Evolutionary conservation across 64 coral and sea anemone genomes (phyloP), one percentile per base, ranked within the genome.

Genomic region (Cladopsammia gracilis): DNA sequence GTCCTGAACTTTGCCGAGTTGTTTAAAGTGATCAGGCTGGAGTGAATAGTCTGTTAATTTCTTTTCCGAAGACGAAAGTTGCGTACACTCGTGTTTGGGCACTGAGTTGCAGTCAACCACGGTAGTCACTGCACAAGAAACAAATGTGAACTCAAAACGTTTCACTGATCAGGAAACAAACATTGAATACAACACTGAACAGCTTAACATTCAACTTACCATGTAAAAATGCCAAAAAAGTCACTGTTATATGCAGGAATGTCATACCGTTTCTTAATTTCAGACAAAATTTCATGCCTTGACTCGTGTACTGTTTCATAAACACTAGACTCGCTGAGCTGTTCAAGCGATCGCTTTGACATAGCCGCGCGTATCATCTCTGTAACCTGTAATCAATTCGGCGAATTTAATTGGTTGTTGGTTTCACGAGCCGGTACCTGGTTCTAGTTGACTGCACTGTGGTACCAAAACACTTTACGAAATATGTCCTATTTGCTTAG

Each of bases 11-110:
- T 77, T 70, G 1, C 96, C 96, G 24, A 97, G 92, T 47, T 97
- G 90, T 78, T 61, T 75, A 77, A 97, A 97, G 42, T 97, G 96
- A 68, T 97, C 92, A 8, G 88, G 82, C 59, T 94, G 91, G 16
- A 97, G 62, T 10, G 18, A 15, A 51, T 66, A 19, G 3, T 51
- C 45, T 12, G 62, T 20, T 44, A 7, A 44, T 84, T 84, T 12
- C n/a, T 68, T 84, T 4, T 46, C 80, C 64, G 80, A 84, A 3
- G 60, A 47, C 24, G 20, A 48, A 45, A 18, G 62, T 12, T 60
- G n/a, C 13, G 80, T 24, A 67, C 80, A 84, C 45, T 66, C 49
- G 60, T 84, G 80, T 84, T 68, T 51, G 10, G 80, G 80, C 62
- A 84, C 19, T 49, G 62, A 84, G 44, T 84, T 84, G 80, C 80